phyloP scores from a whole-genome alignment of 2,888 invertebrate species.

The Euphydryas editha region DNA sequence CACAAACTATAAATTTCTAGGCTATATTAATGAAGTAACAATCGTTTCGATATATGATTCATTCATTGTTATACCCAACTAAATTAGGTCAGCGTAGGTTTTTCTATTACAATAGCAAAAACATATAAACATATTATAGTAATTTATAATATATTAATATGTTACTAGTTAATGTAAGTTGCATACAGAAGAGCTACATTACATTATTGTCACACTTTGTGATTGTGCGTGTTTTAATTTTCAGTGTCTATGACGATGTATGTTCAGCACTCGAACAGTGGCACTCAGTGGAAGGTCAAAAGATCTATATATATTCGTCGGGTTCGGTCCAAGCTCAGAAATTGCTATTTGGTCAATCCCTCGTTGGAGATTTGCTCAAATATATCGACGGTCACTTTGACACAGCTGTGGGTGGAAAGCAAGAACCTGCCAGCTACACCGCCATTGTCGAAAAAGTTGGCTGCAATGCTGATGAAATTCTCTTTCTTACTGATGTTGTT shows the following conservation, averaged over 20 bases:
- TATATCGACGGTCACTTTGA: conserved; percentile 92
- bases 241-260: conserved; percentile 95
- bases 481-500: conserved; percentile 94
- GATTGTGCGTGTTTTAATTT: conserved; percentile 48
- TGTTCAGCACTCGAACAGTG: conserved; percentile 88
- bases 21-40: no score
- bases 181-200: no score
- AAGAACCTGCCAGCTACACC: conserved; percentile 89
- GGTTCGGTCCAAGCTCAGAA: conserved; percentile 96
- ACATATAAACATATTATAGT: no score
- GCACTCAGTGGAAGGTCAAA: conserved; percentile 85
- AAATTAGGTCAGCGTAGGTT: no score
- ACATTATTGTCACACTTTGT: no score
- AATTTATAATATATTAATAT: no score
- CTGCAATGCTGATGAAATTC: conserved; percentile 85
- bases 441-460: conserved; percentile 88
- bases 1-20: no score
- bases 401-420: conserved; percentile 92
- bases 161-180: no score
- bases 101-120: no score
- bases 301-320: conserved; percentile 94
- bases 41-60: no score
- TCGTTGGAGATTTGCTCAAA: conserved; percentile 89
- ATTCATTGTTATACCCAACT: no score
- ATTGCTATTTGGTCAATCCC: conserved; percentile 90